A percentile compares a stretch with the other conserved stretches of the same genome.
These are phyloP conservation scores for Dreissena rostriformis DNA, from an alignment of 1,140 invertebrate species.

Conservation along the genomic window DNA sequence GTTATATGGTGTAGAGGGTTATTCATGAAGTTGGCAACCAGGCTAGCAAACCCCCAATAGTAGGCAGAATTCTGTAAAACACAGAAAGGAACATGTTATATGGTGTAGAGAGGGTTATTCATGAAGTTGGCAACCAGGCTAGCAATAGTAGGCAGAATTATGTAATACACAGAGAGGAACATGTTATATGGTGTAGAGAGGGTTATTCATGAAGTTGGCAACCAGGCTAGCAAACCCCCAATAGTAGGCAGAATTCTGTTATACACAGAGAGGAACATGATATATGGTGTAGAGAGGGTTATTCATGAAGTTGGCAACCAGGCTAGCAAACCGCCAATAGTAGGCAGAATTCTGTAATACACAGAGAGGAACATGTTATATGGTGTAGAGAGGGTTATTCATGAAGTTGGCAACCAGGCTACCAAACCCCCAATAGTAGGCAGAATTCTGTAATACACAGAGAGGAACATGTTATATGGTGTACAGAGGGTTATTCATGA, in stretches of 20 bases:
- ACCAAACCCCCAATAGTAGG: conserved; percentile 99
- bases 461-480: conserved; percentile 77
- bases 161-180: conserved; percentile 68
- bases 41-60: too few relatives aligned
- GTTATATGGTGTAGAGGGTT: too few relatives aligned
- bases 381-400: conserved; percentile 96
- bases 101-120: conserved; percentile 96
- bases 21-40: too few relatives aligned
- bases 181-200: conserved; percentile 81
- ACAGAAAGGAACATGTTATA: conserved; percentile 7
- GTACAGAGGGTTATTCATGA: conserved; percentile 97
- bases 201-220: too few relatives aligned
- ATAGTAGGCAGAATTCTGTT: conserved; percentile 96
- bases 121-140: conserved; percentile 94
- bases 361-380: conserved; percentile 5
- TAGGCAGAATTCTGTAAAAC: conserved; percentile 93
- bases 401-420: conserved; percentile 98
- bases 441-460: conserved; percentile 88
- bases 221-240: conserved; percentile 96
- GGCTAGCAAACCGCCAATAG: conserved; percentile 99
- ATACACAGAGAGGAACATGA: conserved; percentile 19
- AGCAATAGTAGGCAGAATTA: conserved; percentile 98
- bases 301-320: conserved; percentile 98
- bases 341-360: conserved; percentile 92
- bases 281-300: conserved; percentile 94